phyloP scores from a whole-genome alignment of 2,797 vertebrate genomes.

The Enteromius afrohamiltoni region DNA sequence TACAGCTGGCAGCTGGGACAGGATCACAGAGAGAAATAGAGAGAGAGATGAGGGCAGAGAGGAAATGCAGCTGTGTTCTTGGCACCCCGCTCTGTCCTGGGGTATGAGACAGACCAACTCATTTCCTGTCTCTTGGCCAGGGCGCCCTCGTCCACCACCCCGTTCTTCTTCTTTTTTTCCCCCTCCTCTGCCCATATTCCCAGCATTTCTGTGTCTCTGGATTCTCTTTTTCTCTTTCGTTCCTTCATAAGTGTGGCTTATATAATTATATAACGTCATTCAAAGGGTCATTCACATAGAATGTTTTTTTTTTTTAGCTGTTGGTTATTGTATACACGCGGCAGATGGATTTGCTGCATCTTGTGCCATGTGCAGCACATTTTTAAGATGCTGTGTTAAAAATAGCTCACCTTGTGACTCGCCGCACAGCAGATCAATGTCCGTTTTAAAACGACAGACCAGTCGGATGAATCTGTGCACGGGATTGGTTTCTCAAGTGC shows the following conservation, averaged over 20 bases:
- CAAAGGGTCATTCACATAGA: neutral
- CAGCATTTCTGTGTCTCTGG: neutral
- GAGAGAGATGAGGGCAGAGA: constrained; percentile 44
- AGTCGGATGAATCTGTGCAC: neutral
- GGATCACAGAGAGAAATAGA: constrained; percentile 35
- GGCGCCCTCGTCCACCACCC: constrained; percentile 53
- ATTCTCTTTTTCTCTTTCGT: neutral
- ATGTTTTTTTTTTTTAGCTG: neutral
- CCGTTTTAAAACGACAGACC: neutral
- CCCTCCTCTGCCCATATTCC: constrained; percentile 12
- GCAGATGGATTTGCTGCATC: neutral
- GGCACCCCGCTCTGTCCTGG: constrained; percentile 56
- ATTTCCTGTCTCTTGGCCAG: constrained; percentile 71
- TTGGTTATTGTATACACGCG: neutral
- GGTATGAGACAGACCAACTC: constrained; percentile 61
- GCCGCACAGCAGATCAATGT: constrained; percentile 1
- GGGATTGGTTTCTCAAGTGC: neutral
- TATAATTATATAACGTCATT: constrained; percentile 26
- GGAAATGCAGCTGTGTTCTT: constrained; percentile 58
- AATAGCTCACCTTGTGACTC: constrained; percentile 22
- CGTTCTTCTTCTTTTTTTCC: neutral
- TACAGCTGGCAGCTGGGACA: constrained; percentile 47
- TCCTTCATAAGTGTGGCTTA: neutral
- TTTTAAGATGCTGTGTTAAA: constrained; percentile 25
- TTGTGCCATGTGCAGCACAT: neutral